phyloP scores from a whole-genome alignment of 2,113 vertebrate species.

The Bothrops jararaca region DNA sequence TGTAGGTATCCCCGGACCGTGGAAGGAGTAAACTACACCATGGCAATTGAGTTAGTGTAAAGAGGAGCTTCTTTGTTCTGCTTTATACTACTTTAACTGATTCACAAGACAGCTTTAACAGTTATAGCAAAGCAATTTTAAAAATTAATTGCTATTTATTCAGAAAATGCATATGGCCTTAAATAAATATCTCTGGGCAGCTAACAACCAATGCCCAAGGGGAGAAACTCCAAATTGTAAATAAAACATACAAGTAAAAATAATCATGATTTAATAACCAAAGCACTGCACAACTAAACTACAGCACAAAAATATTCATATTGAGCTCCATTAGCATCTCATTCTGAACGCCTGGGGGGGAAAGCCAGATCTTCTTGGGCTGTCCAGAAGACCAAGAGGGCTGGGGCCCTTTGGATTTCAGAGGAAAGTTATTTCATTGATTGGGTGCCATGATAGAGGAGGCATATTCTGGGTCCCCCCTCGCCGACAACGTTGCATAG shows the following conservation, averaged over 20 bases:
- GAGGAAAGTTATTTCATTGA: not conserved
- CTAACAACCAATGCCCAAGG: not conserved
- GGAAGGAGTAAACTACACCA: not conserved
- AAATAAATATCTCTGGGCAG: not conserved
- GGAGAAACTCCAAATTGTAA: not conserved
- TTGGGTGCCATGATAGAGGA: not conserved
- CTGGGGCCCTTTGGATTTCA: not conserved
- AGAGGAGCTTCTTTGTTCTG: not conserved
- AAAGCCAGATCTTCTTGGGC: not conserved
- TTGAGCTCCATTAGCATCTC: not conserved
- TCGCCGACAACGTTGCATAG: not conserved
- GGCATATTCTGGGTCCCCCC: not conserved
- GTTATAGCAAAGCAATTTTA: not conserved
- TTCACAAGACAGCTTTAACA: not conserved
- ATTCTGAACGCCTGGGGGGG: not conserved
- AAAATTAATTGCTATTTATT: not conserved
- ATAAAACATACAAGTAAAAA: not conserved
- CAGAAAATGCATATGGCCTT: not conserved
- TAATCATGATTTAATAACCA: not conserved
- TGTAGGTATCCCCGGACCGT: not conserved
- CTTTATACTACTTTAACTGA: not conserved
- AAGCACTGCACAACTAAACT: not conserved
- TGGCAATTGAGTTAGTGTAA: not conserved
- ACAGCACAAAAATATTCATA: not conserved
- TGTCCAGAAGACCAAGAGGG: not conserved